Evolutionary conservation across 2,888 invertebrate species (phyloP).

Genomic region (Coleophora deauratella): DNA sequence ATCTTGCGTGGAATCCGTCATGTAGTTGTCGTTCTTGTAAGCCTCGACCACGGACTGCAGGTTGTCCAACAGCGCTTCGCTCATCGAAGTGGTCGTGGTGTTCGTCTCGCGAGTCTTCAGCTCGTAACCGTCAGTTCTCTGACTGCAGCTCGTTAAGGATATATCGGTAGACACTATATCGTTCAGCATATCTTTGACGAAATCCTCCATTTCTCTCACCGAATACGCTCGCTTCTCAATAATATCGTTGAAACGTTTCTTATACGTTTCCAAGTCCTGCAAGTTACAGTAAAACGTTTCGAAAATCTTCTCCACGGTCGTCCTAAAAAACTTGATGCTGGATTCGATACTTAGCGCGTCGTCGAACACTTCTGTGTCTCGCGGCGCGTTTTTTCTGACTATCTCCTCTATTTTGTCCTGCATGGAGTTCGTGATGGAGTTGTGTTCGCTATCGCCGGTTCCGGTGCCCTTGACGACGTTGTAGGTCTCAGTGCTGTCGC

Average conservation of each 20-base stretch:
- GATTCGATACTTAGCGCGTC: constrained; percentile 43
- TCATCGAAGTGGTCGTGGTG: not conserved
- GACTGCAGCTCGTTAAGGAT: constrained; percentile 16
- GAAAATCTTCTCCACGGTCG: constrained; percentile 52
- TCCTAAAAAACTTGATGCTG: constrained; percentile 50
- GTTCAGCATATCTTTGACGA: constrained; percentile 54
- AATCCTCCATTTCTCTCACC: constrained; percentile 48
- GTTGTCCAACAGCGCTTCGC: not conserved
- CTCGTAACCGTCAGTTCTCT: constrained; percentile 15
- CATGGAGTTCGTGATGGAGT: constrained; percentile 41
- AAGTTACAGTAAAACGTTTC: constrained; percentile 47
- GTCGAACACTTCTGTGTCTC: constrained; percentile 34
- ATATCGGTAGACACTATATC: constrained; percentile 46
- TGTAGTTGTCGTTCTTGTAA: constrained; percentile 44
- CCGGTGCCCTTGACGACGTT: constrained; percentile 14
- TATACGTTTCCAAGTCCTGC: constrained; percentile 51
- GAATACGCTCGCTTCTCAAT: constrained; percentile 39
- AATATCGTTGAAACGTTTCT: constrained; percentile 49
- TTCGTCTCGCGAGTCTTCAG: not conserved
- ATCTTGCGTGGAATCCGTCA: constrained; percentile 36
- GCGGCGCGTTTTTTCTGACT: constrained; percentile 39
- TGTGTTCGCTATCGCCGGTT: constrained; percentile 15
- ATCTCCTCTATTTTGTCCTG: constrained; percentile 44
- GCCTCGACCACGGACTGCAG: constrained; percentile 27
- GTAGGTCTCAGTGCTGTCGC: no score